Base-by-base conservation (phyloP, 2,797 vertebrate genomes). In the Clamator glandarius region DNA sequence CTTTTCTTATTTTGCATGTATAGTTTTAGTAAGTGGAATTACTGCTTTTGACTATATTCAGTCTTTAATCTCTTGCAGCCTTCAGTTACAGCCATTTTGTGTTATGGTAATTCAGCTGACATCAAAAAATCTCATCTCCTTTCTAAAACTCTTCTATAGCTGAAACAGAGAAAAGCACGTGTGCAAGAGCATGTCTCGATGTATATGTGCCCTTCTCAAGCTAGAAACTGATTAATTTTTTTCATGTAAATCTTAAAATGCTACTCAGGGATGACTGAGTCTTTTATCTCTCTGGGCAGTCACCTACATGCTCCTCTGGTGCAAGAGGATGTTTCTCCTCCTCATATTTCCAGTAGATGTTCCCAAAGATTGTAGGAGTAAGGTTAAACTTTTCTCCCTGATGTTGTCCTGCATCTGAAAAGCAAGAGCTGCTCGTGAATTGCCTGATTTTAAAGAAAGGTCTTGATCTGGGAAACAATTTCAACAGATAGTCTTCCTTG, bases 1-100 rank as follows among this genome's bases (percentile, higher is more conserved):
- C 74, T 90, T 93, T 88, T 88, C 90, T 91, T 80, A 52, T 66
- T 91, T 92, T 84, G 90, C 94, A 35, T 93, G 90, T 67, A 83
- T 96, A 41, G 64, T 93, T 95, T 93, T 90, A 87, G 85, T 91
- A 95, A 95, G 80, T 94, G 88, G 77, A 91, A 72, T 89, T 79
- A 91, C 57, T 91, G 61, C 77, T 89, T 94, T 89, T 95, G 91
- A 88, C 84, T 95, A 87, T 66, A 92, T 93, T 90, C 89, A 81
- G 54, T 84, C 69, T 90, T 50, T 24, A 91, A 52, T 66, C 55
- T 88, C 79, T 93, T 61, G 55, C 89, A 94, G 59, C 63, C 61
- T 84, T 89, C 87, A 86, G 35, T 94, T 94, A 92, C 25, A 91
- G 82, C 16, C n/a, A 51, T 74, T 90, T 82, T 86, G 48, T 83